These are phyloP conservation scores for Podarcis raffonei DNA, from an alignment of 2,113 vertebrate species.

Conservation along the genomic window DNA sequence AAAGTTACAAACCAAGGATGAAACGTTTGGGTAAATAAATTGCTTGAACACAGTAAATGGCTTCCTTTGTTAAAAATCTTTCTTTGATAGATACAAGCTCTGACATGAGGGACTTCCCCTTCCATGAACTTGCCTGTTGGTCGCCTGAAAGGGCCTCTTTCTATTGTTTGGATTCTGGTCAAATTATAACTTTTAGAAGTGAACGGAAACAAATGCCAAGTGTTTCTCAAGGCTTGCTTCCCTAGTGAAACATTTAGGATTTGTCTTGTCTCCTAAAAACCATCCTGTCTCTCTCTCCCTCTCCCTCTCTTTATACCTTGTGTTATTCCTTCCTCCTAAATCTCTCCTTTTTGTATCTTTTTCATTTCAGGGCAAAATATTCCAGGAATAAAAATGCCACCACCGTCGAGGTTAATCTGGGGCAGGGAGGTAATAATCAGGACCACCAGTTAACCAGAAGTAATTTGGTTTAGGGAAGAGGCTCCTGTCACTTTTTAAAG, in stretches of 20 bases:
- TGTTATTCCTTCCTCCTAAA: neutral
- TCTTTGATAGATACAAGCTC: neutral
- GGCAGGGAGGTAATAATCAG: neutral
- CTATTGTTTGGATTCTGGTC: neutral
- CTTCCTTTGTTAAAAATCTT: constrained; percentile 17
- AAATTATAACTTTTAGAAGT: neutral
- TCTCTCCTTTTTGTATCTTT: too few species aligned
- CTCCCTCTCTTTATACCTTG: neutral
- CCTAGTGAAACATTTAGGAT: neutral
- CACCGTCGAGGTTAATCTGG: neutral
- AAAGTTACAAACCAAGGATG: constrained; percentile 50
- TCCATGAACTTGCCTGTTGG: constrained; percentile 1
- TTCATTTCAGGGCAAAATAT: neutral
- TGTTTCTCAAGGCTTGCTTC: neutral
- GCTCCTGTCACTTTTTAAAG: neutral
- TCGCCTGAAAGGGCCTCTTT: constrained; percentile 6
- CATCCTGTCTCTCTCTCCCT: neutral
- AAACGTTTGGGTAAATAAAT: constrained; percentile 31
- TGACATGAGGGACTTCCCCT: neutral
- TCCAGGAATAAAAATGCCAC: neutral
- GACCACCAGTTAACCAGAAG: constrained; percentile 15
- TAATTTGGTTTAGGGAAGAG: constrained; percentile 1
- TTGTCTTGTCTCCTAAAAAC: neutral
- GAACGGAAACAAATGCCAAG: constrained; percentile 3
- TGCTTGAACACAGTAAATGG: neutral